These are phyloP conservation scores for Chirona hameri DNA, from an alignment of 2,888 invertebrate species.

Conservation along the genomic window DNA sequence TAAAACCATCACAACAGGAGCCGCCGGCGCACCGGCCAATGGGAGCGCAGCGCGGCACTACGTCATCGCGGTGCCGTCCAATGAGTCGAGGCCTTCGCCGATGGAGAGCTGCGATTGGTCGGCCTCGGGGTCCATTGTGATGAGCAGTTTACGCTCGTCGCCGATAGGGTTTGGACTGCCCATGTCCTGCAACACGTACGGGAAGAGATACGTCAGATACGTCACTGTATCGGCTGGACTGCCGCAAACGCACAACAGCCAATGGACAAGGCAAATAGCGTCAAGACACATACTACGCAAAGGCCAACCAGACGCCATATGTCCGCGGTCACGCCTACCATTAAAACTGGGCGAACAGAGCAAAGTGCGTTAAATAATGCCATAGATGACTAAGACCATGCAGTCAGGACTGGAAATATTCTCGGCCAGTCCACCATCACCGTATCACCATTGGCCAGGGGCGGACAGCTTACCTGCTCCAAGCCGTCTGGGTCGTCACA, in stretches of 20 bases:
- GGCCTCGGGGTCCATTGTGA: background rate
- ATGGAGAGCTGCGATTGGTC: conserved; percentile 5
- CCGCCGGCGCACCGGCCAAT: background rate
- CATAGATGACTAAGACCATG: too few relatives aligned
- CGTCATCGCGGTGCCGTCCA: background rate
- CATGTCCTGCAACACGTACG: background rate
- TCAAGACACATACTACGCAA: too few relatives aligned
- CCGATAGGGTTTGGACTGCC: background rate
- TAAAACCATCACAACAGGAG: background rate
- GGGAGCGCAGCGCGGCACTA: background rate
- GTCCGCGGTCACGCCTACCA: too few relatives aligned
- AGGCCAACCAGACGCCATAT: too few relatives aligned
- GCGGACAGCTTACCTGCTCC: background rate
- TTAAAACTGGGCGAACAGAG: too few relatives aligned
- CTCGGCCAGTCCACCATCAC: background rate
- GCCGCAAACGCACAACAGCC: too few relatives aligned
- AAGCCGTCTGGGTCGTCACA: background rate
- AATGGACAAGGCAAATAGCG: too few relatives aligned
- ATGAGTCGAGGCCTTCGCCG: background rate
- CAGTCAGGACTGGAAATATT: too few relatives aligned
- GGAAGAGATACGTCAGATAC: too few relatives aligned
- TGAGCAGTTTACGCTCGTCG: conserved; percentile 9
- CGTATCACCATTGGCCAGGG: too few relatives aligned
- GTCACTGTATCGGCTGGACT: too few relatives aligned
- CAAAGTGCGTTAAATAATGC: too few relatives aligned